phyloP scores from a whole-genome alignment of 2,113 vertebrate genomes.

The Rhadina sibilatrix region DNA sequence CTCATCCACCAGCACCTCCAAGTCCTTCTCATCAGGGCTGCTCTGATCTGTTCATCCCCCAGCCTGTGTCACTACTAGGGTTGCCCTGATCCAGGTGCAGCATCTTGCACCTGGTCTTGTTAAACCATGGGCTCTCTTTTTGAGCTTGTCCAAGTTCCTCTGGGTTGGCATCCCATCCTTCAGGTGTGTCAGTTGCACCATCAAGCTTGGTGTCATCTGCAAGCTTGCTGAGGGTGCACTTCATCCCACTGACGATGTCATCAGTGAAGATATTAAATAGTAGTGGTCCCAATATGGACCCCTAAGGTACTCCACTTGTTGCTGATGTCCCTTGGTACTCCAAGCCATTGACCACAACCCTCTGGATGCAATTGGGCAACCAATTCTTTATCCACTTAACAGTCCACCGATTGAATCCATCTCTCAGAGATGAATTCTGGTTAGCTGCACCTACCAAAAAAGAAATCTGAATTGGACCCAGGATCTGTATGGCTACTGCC shows the following conservation, averaged over 20 bases:
- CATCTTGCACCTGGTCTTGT: neutral
- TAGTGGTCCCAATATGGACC: rapidly evolving
- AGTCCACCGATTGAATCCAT: neutral
- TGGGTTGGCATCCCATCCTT: neutral
- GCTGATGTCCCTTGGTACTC: neutral
- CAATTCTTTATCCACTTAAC: neutral
- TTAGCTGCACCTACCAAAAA: neutral
- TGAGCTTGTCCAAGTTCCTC: neutral
- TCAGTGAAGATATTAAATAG: neutral
- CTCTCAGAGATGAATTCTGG: neutral
- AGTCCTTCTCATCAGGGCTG: rapidly evolving
- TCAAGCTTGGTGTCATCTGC: neutral
- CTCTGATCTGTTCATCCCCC: neutral
- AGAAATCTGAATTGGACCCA: neutral
- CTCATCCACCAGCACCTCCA: neutral
- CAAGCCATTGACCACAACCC: neutral
- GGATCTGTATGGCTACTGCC: neutral
- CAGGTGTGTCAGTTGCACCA: neutral
- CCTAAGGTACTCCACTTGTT: neutral
- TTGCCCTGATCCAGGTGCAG: neutral
- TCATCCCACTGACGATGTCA: neutral
- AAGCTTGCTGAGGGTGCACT: neutral
- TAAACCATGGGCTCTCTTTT: neutral
- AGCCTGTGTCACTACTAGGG: neutral
- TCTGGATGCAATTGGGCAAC: neutral